Conservation (phyloP, 2,113 vertebrate species). For the Hiodon alosoides region DNA sequence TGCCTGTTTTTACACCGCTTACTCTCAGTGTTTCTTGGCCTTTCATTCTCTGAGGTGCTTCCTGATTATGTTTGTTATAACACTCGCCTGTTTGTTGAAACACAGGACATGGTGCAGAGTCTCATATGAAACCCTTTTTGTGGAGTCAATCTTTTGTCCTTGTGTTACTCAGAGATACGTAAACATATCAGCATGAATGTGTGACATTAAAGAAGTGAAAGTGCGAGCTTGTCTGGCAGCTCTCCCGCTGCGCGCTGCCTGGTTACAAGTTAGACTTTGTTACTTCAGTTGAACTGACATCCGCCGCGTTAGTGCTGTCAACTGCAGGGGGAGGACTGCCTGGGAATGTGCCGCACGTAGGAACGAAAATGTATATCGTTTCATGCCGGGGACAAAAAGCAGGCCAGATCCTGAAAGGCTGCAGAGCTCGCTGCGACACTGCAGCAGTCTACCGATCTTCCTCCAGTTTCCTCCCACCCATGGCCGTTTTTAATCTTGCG, state of each 20-base stretch:
- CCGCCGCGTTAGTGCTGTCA: constrained; percentile 1
- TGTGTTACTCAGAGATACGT: not conserved
- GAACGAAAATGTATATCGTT: not conserved
- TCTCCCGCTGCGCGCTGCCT: not conserved
- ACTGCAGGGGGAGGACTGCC: not conserved
- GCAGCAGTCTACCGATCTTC: not conserved
- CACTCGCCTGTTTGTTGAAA: not conserved
- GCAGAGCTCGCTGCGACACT: not conserved
- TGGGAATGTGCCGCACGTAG: not conserved
- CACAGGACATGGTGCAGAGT: no score
- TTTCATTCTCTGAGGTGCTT: no score
- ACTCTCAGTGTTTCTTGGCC: no score
- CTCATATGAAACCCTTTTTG: not conserved
- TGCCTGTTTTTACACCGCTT: no score
- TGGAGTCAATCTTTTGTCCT: not conserved
- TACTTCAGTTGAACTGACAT: not conserved
- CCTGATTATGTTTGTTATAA: not conserved
- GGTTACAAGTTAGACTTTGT: not conserved
- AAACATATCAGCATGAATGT: not conserved
- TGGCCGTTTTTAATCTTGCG: not conserved
- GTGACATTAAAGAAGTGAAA: not conserved
- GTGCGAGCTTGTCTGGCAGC: constrained; percentile 14
- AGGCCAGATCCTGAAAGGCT: not conserved
- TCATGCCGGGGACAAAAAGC: not conserved
- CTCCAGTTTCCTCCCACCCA: not conserved